phyloP scores from a whole-genome alignment of 2,797 vertebrate genomes.

The Molothrus ater region DNA sequence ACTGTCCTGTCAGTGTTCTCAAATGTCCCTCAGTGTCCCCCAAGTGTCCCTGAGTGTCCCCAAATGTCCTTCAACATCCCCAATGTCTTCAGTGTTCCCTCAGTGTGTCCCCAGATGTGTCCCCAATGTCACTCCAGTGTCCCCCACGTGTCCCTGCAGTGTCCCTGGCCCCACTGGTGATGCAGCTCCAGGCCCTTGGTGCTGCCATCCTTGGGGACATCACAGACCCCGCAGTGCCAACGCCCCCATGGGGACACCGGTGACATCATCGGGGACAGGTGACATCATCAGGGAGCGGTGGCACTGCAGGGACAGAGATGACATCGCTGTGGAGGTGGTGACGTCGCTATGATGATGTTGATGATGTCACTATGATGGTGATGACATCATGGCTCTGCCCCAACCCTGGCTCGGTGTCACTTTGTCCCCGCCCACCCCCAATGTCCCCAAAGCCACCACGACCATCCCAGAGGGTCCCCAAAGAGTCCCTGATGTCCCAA shows the following conservation, averaged over 20 bases:
- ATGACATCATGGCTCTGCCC: background rate
- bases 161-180: background rate
- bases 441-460: background rate
- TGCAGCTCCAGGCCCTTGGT: background rate
- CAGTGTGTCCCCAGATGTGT: background rate
- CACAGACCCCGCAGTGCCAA: background rate
- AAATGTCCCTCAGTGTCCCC: background rate
- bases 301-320: background rate
- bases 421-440: background rate
- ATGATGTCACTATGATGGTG: background rate
- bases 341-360: background rate
- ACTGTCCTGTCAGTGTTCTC: background rate
- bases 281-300: too few relatives aligned
- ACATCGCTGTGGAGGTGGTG: background rate
- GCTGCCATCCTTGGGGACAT: background rate
- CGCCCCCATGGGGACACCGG: accelerated
- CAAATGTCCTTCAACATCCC: background rate
- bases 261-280: background rate
- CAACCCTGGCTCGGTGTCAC: background rate
- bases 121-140: background rate
- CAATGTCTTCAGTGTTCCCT: background rate
- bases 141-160: background rate
- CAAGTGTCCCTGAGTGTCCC: background rate
- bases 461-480: background rate
- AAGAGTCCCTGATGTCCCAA: background rate